Evolutionary conservation across 2,888 invertebrate genomes (phyloP), one percentile per base, ranked within the genome.

Genomic region (Cantharis rustica): DNA sequence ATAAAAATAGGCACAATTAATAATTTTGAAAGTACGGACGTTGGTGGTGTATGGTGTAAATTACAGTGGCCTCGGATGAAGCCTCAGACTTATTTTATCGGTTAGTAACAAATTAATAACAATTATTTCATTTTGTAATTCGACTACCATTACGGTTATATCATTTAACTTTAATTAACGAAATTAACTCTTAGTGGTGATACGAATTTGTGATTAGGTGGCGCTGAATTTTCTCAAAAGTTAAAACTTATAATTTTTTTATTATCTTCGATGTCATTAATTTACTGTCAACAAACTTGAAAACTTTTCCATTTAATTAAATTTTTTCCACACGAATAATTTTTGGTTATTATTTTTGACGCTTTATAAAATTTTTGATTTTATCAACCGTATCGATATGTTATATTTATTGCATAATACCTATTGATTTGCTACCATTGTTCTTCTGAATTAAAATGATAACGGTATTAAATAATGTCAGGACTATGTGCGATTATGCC

Each of bases 51-150:
- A 89, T 89, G 88, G 89, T 89, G 88, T 89, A 87, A 88, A 84
- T 85, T 83, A 85, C 82, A 86, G 85, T 86, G 86, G 88, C 88
- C 88, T 89, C 88, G 88, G 88, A 89, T 89, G 89, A 88, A 86
- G 84, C 86, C 86, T 81, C 83, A 86, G 73, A 80, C 76, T 79
- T 81, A 78, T 78, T 78, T 80, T 73, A 79, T 79, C 75, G 81
- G 81, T 81, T 76, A 81, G 80, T 72, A 20, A 63, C 68, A 47
- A 47, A 47, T 47, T 47, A 47, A n/a, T n/a, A 47, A 47, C n/a
- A n/a, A n/a, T 7, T 47, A 47, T 47, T 47, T 47, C 7, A 47
- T n/a, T 47, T 47, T 47, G 13, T n/a, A 47, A 47, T 9, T n/a
- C 5, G 7, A 47, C 47, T 47, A n/a, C 47, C 2, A n/a, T 9